Evolutionary conservation across 1,140 invertebrate species (phyloP).

Genomic region (Drosophila eugracilis): DNA sequence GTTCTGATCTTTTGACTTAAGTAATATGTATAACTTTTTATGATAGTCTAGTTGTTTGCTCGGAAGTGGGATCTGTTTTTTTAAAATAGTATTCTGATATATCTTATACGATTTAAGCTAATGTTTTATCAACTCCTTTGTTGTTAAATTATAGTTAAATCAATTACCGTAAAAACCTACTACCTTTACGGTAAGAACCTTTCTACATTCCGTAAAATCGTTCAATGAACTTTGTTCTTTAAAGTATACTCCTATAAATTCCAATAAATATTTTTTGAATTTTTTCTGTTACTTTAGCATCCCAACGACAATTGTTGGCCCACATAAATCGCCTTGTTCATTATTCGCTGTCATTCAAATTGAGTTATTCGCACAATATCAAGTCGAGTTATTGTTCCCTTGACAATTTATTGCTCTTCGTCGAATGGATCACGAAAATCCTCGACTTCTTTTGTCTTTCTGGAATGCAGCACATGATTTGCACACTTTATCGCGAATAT

Average conservation of each 20-base stretch:
- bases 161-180: no score
- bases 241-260: neutral
- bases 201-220: neutral
- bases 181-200: no score
- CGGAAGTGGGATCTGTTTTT: no score
- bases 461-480: constrained; percentile 47
- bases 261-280: neutral
- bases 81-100: no score
- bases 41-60: no score
- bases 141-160: neutral
- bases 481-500: constrained; percentile 43
- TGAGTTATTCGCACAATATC: constrained; percentile 41
- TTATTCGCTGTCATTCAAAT: constrained; percentile 34
- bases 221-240: constrained; percentile 9
- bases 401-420: constrained; percentile 19
- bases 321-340: constrained; percentile 33
- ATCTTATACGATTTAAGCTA: no score
- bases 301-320: constrained; percentile 27
- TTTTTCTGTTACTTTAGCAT: constrained; percentile 3
- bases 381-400: constrained; percentile 33
- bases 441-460: constrained; percentile 44
- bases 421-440: constrained; percentile 34
- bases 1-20: neutral
- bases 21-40: no score
- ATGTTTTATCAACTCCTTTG: no score